Evolutionary conservation across 1,140 invertebrate species (phyloP).

Genomic region (Meloidogyne exigua): DNA sequence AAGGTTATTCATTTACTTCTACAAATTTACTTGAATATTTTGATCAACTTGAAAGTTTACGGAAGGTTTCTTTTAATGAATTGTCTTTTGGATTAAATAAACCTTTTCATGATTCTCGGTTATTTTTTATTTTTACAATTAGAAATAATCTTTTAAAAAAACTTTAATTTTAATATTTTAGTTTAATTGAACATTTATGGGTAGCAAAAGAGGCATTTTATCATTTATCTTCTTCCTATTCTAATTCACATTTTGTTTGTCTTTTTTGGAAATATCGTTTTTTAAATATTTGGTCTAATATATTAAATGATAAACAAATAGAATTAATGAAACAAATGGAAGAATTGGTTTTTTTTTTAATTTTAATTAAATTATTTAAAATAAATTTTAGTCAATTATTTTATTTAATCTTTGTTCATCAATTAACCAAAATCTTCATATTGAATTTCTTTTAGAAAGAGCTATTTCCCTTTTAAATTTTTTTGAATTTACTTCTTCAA

Average conservation of each 20-base stretch:
- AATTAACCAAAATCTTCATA: neutral
- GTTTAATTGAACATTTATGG: constrained; percentile 28
- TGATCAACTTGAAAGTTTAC: neutral
- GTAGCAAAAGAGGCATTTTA: constrained; percentile 14
- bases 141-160: no score
- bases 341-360: neutral
- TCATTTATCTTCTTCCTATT: neutral
- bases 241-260: neutral
- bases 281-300: constrained; percentile 21
- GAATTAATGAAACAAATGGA: constrained; percentile 25
- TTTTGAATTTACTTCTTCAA: constrained; percentile 23
- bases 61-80: neutral
- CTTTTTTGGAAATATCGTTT: constrained; percentile 33
- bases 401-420: neutral
- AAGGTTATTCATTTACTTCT: neutral
- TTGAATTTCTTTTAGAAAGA: constrained; percentile 32
- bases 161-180: constrained; percentile 10
- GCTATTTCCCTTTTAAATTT: constrained; percentile 23
- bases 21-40: neutral
- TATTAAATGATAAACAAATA: constrained; percentile 21
- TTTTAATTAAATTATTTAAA: constrained; percentile 10
- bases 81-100: constrained; percentile 30
- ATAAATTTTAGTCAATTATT: neutral
- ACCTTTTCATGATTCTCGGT: constrained; percentile 14
- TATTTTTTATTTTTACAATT: neutral